A percentile compares a stretch with the other conserved stretches of the same genome.
These are phyloP conservation scores for Nowickia ferox DNA, from an alignment of 2,888 invertebrate genomes.

Conservation along the genomic window DNA sequence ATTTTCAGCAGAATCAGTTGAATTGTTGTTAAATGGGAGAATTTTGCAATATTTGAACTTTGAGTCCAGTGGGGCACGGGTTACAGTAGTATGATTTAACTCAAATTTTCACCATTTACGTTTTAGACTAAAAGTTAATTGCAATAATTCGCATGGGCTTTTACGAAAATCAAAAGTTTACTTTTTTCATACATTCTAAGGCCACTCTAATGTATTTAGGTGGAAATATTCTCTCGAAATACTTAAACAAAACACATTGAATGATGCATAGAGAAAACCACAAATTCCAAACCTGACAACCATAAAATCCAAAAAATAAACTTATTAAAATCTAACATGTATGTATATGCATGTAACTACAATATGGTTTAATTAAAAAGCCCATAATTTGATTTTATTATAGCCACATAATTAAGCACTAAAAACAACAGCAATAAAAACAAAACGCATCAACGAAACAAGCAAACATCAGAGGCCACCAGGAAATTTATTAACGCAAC, in stretches of 20 bases:
- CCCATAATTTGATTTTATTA: slow-evolving; percentile 68
- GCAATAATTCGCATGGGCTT: too few species aligned
- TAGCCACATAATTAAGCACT: slow-evolving; percentile 61
- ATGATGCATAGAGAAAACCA: slow-evolving; percentile 25
- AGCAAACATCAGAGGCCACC: slow-evolving; percentile 6
- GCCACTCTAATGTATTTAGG: too few species aligned
- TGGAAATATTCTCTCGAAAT: too few species aligned
- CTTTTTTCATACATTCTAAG: too few species aligned
- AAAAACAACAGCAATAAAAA: slow-evolving; percentile 46
- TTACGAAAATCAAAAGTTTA: too few species aligned
- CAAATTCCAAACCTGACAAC: slow-evolving; percentile 2
- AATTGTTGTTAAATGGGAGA: too few species aligned
- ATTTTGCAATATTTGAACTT: too few species aligned
- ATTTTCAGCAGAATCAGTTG: too few species aligned
- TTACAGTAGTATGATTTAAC: too few species aligned
- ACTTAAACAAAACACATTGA: slow-evolving; percentile 37
- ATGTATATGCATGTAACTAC: not conserved
- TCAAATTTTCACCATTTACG: too few species aligned
- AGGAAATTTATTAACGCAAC: slow-evolving; percentile 39
- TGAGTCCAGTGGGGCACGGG: too few species aligned
- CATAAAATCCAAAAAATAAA: not conserved
- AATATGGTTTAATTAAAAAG: slow-evolving; percentile 53
- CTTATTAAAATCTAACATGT: slow-evolving; percentile 12
- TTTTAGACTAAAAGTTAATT: too few species aligned
- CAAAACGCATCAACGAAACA: slow-evolving; percentile 35